These are phyloP conservation scores for Adelognathus sp. DNA, from an alignment of 2,888 invertebrate genomes.

Conservation along the genomic window DNA sequence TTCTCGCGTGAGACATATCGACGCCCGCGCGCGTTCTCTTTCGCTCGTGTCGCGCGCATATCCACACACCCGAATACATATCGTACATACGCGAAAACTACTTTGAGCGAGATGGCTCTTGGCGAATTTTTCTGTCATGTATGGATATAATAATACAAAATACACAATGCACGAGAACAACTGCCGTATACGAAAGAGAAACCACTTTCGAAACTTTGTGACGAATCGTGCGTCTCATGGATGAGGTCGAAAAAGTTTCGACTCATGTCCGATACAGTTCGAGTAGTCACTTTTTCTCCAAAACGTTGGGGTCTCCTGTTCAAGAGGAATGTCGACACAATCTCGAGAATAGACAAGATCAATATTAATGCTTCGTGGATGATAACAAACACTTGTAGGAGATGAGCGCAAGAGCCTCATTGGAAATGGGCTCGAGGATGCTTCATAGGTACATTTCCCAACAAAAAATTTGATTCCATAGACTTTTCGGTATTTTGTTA, in stretches of 20 bases:
- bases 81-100: slow-evolving; percentile 11
- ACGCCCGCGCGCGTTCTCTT: slow-evolving; percentile 46
- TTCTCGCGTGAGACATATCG: slow-evolving; percentile 51
- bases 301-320: background rate
- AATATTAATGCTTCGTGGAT: background rate
- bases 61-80: background rate
- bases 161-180: background rate
- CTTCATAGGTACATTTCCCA: too few species aligned
- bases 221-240: background rate
- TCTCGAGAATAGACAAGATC: background rate
- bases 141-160: too few species aligned
- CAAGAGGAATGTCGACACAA: background rate
- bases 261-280: background rate
- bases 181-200: background rate
- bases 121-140: slow-evolving; percentile 8
- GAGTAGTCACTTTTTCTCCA: background rate
- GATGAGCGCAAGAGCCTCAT: too few species aligned
- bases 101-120: slow-evolving; percentile 12
- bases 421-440: too few species aligned
- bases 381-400: too few species aligned
- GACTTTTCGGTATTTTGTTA: too few species aligned
- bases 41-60: slow-evolving; percentile 22
- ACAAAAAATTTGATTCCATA: too few species aligned
- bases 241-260: background rate
- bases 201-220: slow-evolving; percentile 7